phyloP scores from a whole-genome alignment of 2,797 vertebrate genomes.

The Parauchenoglanis ngamensis region DNA sequence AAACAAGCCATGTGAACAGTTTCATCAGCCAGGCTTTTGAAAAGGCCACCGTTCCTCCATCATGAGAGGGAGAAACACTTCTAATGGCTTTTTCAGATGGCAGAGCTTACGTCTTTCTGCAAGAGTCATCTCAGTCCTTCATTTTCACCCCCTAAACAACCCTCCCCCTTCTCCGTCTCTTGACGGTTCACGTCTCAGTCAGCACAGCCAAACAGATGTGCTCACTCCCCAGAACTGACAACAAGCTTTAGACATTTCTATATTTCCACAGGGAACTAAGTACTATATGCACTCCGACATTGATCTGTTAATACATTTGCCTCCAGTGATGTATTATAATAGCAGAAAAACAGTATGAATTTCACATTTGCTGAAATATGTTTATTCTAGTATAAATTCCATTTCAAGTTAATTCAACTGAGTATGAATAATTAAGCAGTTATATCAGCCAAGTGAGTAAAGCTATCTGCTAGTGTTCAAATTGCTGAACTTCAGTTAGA shows the following conservation, averaged over 20 bases:
- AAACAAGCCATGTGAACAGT: constrained; percentile 63
- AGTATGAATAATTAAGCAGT: not conserved
- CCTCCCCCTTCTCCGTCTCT: constrained; percentile 26
- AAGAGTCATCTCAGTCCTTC: constrained; percentile 44
- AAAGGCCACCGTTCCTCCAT: constrained; percentile 55
- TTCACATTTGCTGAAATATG: constrained; percentile 22
- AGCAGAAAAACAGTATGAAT: constrained; percentile 19
- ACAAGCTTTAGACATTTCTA: constrained; percentile 33
- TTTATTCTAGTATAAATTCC: not conserved
- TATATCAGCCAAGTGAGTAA: not conserved
- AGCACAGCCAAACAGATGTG: constrained; percentile 36
- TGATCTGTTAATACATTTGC: constrained; percentile 34
- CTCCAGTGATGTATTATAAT: constrained; percentile 14
- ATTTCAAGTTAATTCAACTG: not conserved
- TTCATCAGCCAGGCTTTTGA: constrained; percentile 61
- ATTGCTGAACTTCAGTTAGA: not conserved
- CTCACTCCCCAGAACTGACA: constrained; percentile 37
- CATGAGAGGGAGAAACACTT: constrained; percentile 45
- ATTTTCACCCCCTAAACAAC: constrained; percentile 41
- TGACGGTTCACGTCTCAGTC: constrained; percentile 40
- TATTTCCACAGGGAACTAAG: constrained; percentile 28
- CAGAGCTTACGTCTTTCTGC: constrained; percentile 29
- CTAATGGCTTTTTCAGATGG: constrained; percentile 72
- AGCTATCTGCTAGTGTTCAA: not conserved
- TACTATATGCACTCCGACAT: constrained; percentile 22